phyloP scores from a whole-genome alignment of 1,140 invertebrate genomes.

The Anoplophora glabripennis region DNA sequence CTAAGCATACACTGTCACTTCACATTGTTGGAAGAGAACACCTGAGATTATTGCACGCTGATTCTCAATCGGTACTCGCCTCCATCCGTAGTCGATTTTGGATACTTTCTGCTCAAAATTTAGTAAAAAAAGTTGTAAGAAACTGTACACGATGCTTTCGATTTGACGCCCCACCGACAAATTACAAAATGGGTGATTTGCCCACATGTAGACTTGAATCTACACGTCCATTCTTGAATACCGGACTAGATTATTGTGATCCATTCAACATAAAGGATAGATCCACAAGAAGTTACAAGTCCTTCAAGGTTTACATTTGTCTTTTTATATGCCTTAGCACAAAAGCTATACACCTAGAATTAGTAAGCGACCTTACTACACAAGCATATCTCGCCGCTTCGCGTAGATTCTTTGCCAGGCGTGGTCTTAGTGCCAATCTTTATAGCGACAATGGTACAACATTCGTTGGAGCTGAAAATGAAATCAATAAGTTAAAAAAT shows the following conservation, averaged over 20 bases:
- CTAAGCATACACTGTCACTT: slow-evolving; percentile 21
- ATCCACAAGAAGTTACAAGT: slow-evolving; percentile 8
- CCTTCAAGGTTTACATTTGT: slow-evolving; percentile 40
- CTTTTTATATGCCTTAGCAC: slow-evolving; percentile 41
- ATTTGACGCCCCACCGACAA: no score
- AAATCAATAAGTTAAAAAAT: slow-evolving; percentile 10
- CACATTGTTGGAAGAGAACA: slow-evolving; percentile 33
- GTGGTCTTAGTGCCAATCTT: slow-evolving; percentile 32
- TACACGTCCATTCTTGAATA: no score
- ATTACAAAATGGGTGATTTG: no score
- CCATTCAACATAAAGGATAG: no score
- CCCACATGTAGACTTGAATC: no score
- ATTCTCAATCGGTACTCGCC: slow-evolving; percentile 24
- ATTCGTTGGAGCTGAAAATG: slow-evolving; percentile 15
- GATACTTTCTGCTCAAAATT: slow-evolving; percentile 4
- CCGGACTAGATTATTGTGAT: no score
- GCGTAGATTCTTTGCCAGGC: slow-evolving; percentile 31
- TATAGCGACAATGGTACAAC: slow-evolving; percentile 24
- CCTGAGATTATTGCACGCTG: slow-evolving; percentile 28
- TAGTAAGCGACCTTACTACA: slow-evolving; percentile 34
- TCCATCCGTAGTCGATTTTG: slow-evolving; percentile 3
- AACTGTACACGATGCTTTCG: no score
- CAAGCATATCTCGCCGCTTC: slow-evolving; percentile 34
- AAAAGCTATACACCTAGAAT: slow-evolving; percentile 45
- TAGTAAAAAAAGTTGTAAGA: not conserved